phyloP scores from a whole-genome alignment of 2,113 vertebrate species.

The Lasiurus cinereus region DNA sequence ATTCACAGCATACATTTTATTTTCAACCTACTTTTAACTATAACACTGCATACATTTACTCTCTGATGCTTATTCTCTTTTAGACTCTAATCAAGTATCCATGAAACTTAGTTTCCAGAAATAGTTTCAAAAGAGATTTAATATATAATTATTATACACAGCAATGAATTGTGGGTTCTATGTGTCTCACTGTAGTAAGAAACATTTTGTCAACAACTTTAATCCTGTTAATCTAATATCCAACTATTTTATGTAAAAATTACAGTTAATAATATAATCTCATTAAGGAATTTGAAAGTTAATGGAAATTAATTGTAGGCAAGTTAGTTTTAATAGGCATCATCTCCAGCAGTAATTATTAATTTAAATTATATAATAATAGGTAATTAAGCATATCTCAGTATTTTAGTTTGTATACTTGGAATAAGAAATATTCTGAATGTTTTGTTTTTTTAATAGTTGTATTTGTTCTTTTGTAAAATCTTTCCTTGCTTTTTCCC shows the following conservation, averaged over 20 bases:
- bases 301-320: not conserved
- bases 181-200: not conserved
- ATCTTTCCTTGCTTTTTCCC: not conserved
- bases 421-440: not conserved
- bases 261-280: not conserved
- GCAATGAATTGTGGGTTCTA: not conserved
- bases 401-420: not conserved
- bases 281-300: not conserved
- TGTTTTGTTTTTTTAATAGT: conserved; percentile 10
- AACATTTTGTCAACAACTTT: not conserved
- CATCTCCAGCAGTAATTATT: not conserved
- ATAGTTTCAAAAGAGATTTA: not conserved
- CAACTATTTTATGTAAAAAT: not conserved
- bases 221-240: not conserved
- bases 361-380: not conserved
- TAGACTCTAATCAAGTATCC: not conserved
- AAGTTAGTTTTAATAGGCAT: not conserved
- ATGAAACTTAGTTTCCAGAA: not conserved
- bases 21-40: conserved; percentile 7
- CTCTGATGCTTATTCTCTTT: not conserved
- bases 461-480: not conserved
- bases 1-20: not conserved
- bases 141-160: not conserved
- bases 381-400: not conserved
- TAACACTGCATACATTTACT: not conserved